Base-by-base conservation (phyloP, 37 sponge, comb jelly and placozoan species). In the Mnemiopsis leidyi region DNA sequence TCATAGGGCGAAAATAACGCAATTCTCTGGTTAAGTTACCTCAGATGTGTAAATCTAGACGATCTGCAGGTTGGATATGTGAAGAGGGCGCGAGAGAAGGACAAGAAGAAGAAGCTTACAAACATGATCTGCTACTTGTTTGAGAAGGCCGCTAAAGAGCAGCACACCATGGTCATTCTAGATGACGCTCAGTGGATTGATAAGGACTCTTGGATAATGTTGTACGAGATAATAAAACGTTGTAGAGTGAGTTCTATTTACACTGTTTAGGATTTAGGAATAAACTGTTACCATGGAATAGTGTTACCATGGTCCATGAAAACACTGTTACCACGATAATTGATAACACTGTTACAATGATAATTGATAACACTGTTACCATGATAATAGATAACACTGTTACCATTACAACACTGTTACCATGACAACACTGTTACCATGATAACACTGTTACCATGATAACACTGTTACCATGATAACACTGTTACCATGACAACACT, bases 151-250 rank as follows among this genome's bases (percentile, higher is more conserved):
- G 40, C 90, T 25, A 85, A 85, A 39, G 90, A 85, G 48, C 32
- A 85, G 7, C 90, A 33, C 24, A 85, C 90, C 23, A 85, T 97
- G 40, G 94, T 97, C 92, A 95, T 96, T 0, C 85, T 97, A 48
- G 98, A 97, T 38, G 95, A 97, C 69, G 98, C 98, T 73, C 98
- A 97, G 76, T 95, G 94, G 93, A 94, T 97, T 75, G 98, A 97
- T 68, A 38, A 93, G 68, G 95, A 97, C 39, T 97, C 98, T 0
- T 97, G 98, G 98, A 38, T 94, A 3, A 96, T 97, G 92, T 93
- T 97, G 29, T 68, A 95, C 1, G 98, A 97, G 90, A 85, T 85
- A 16, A 85, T 85, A 35, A 85, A 40, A 33, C 40, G 90, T 23
- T 85, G 90, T 28, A 1, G 90, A 28, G 90, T 85, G 23, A 39